Percentiles rank a stretch among this genome's conserved stretches.
These are phyloP conservation scores for Liparis tanakae DNA, from an alignment of 2,797 vertebrate genomes.

Conservation along the genomic window DNA sequence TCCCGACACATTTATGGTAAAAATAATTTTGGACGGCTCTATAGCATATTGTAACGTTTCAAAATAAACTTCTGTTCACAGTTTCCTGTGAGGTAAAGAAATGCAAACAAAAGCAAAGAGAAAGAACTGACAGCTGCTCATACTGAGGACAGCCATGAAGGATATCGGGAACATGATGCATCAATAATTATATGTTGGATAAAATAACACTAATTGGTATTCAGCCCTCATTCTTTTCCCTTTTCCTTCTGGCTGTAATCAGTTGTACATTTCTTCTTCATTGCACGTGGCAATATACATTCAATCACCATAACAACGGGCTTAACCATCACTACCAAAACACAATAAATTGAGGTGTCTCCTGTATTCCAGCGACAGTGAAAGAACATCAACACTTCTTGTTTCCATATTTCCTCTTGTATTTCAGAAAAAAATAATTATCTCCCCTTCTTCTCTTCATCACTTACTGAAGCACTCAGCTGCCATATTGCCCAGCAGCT, in stretches of 20 bases:
- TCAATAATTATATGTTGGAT: background rate
- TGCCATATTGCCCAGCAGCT: constrained; percentile 17
- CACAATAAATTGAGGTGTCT: background rate
- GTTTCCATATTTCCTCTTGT: background rate
- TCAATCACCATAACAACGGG: background rate
- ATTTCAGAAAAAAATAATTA: no score
- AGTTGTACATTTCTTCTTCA: background rate
- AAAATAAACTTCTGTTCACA: no score
- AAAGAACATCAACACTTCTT: background rate
- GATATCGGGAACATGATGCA: background rate
- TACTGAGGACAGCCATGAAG: background rate
- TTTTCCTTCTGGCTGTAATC: background rate
- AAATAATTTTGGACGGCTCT: no score
- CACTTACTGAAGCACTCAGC: constrained; percentile 12
- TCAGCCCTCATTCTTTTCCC: background rate
- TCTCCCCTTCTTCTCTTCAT: background rate
- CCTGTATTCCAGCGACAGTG: background rate
- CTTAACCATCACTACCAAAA: background rate
- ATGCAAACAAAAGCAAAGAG: background rate
- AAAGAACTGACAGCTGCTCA: background rate
- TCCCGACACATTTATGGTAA: no score
- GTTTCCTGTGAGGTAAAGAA: background rate
- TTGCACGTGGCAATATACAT: background rate
- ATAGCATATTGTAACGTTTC: no score
- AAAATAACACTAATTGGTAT: background rate